Percentiles rank a stretch among this genome's conserved stretches.
Conservation (phyloP, 2,113 vertebrate species). For the Hiodon alosoides region DNA sequence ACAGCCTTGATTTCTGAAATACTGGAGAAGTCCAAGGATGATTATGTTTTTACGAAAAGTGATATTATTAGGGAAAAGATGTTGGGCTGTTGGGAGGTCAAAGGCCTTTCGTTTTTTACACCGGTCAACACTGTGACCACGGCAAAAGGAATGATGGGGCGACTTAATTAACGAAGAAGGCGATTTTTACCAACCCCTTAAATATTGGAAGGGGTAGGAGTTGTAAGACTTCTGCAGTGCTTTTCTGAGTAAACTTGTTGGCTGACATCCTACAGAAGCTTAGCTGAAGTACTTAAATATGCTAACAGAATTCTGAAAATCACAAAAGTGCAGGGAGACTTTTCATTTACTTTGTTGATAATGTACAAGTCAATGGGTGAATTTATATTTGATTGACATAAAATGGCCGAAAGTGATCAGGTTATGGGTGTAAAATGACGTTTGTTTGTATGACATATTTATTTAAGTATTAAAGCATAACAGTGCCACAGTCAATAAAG, state of each 20-base stretch:
- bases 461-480: not conserved
- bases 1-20: not conserved
- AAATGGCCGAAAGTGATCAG: not conserved
- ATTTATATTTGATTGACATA: not conserved
- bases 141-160: not conserved
- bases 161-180: too few species aligned
- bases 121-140: too few species aligned
- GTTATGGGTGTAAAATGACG: not conserved
- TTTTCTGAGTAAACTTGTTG: too few species aligned
- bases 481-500: slow-evolving; percentile 5
- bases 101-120: too few species aligned
- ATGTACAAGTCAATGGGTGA: not conserved
- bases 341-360: too few species aligned
- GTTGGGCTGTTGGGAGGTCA: too few species aligned
- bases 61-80: too few species aligned
- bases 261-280: too few species aligned
- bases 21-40: not conserved
- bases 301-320: not conserved
- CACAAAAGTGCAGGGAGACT: not conserved
- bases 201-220: too few species aligned
- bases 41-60: not conserved
- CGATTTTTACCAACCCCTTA: too few species aligned
- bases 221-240: too few species aligned
- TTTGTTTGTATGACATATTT: slow-evolving; percentile 2
- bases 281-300: not conserved